Evolutionary conservation across 30 jellyfish, hydroid and myxozoan species (phyloP).

Genomic region (Turritopsis dohrnii): DNA sequence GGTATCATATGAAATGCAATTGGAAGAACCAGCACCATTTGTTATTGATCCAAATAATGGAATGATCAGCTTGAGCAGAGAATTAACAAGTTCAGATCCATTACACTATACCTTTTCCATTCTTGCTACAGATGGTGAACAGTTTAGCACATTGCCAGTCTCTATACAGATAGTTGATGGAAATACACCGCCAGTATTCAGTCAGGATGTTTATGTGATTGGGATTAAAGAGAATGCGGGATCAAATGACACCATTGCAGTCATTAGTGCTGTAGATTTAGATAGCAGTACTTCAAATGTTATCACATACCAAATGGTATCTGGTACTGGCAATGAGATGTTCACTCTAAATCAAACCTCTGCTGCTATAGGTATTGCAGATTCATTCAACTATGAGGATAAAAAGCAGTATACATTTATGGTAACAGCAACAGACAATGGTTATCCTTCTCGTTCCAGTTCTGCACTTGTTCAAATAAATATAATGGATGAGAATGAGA

Average conservation of each 20-base stretch:
- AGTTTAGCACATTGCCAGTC: not conserved
- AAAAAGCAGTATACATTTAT: constrained; percentile 33
- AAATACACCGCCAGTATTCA: not conserved
- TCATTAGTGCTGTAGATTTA: not conserved
- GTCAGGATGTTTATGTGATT: not conserved
- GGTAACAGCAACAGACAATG: constrained; percentile 69
- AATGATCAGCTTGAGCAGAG: not conserved
- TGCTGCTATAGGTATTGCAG: not conserved
- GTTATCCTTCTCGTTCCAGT: constrained; percentile 34
- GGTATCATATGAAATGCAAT: not conserved
- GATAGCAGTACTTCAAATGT: not conserved
- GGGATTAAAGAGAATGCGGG: not conserved
- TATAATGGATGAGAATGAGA: constrained; percentile 52
- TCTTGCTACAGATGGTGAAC: not conserved
- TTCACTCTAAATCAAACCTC: not conserved
- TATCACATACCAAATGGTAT: not conserved
- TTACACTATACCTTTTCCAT: not conserved
- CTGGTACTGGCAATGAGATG: not conserved
- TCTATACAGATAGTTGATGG: not conserved
- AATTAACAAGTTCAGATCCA: not conserved
- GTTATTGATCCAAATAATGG: not conserved
- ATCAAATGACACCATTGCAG: not conserved
- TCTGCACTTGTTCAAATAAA: constrained; percentile 27
- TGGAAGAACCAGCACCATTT: not conserved
- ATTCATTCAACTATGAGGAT: constrained; percentile 39